Percentiles rank a stretch among this genome's conserved stretches.
Conservation (phyloP, 2,797 vertebrate genomes). For the Naso thynnoides region DNA sequence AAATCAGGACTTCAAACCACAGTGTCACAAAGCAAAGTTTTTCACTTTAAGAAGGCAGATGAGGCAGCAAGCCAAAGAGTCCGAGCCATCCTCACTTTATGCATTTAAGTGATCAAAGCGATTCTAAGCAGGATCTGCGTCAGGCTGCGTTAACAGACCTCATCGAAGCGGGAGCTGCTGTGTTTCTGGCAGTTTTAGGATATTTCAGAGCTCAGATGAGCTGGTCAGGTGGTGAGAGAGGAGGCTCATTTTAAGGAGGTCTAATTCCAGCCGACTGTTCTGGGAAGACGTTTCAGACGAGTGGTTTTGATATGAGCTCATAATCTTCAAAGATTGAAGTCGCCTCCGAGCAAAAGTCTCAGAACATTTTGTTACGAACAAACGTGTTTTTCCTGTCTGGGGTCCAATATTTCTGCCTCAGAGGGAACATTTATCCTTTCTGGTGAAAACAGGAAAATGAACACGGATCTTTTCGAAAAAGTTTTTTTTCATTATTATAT, state of each 20-base stretch:
- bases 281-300: conserved; percentile 29
- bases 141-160: conserved; percentile 40
- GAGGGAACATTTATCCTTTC: neutral
- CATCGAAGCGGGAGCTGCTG: neutral
- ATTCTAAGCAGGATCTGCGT: conserved; percentile 49
- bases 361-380: conserved; percentile 14
- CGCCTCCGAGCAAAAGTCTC: neutral
- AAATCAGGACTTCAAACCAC: conserved; percentile 37
- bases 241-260: neutral
- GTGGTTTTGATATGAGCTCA: conserved; percentile 19
- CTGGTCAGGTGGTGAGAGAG: conserved; percentile 51
- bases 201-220: conserved; percentile 26
- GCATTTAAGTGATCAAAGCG: conserved; percentile 64
- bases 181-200: conserved; percentile 18
- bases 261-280: conserved; percentile 16
- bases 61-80: conserved; percentile 28
- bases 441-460: neutral
- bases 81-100: neutral
- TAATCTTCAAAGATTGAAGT: conserved; percentile 10
- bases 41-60: conserved; percentile 6
- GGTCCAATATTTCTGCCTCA: neutral
- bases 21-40: neutral
- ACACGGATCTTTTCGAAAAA: neutral
- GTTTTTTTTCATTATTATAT: neutral
- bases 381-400: conserved; percentile 1